Evolutionary conservation across 2,113 vertebrate species (phyloP), one percentile per base, ranked within the genome.

Genomic region (Ptychochromis oligacanthus): DNA sequence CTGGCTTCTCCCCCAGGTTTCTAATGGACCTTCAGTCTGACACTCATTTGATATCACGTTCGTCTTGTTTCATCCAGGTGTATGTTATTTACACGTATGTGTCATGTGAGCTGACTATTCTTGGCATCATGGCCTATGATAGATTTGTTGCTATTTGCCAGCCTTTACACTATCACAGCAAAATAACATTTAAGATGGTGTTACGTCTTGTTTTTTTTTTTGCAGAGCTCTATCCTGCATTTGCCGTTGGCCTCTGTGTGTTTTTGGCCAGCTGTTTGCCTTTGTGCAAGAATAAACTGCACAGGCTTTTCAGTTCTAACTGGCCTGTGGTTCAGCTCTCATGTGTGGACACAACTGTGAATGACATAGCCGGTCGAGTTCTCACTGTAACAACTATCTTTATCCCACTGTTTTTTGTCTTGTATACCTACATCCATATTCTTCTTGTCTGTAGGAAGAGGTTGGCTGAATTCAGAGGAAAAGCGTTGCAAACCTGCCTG

Each of bases 1-100:
- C 81, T 5, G n/a, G 65, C 22, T 83, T 89, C 77, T 89, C 86
- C 77, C 84, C 87, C 72, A 77, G 84, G 77, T 83, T 89, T 46
- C 62, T 89, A 5, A 14, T 28, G 14, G 80, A 89, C 52, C 7
- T 83, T 11, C 18, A 86, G 62, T 83, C 77, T 28, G 89, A 88
- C 75, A 38, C 81, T 59, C 81, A 90, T 15, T 22, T 84, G 0
- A 86, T 90, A 24, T 88, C 86, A 28, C 81, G 56, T 1, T 13
- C 61, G 0, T 36, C 10, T 0, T 90, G 86, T 40, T 86, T 90
- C 31, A 17, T 26, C 7, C 87, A 88, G 46, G 60, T 82, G 0
- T 77, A 77, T 52, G 26, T 88, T 8, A 76, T 88, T 26, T 75
- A 79, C 60, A 88, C 12, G 1, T 90, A 75, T 28, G 46, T 6